phyloP scores from a whole-genome alignment of 1,140 invertebrate genomes.

The Lepidurus apus region DNA sequence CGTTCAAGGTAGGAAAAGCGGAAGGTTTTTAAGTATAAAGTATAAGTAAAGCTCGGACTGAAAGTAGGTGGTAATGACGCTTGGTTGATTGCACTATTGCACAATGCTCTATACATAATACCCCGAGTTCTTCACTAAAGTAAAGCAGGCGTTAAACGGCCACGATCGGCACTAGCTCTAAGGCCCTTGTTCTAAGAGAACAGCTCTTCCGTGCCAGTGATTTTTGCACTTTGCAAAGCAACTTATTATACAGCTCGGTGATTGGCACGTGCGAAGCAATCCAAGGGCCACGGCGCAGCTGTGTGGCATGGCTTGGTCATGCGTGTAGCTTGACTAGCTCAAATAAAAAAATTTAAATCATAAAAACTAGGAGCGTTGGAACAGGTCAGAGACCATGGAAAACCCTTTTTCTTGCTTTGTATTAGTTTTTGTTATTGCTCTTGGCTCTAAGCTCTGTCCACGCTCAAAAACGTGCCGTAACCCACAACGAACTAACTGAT shows the following conservation, averaged over 20 bases:
- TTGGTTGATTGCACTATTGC: conserved; percentile 3
- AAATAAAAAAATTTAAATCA: not conserved
- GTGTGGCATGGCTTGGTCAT: not conserved
- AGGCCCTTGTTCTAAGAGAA: not conserved
- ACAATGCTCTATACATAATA: conserved; percentile 8
- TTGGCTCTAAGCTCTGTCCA: not conserved
- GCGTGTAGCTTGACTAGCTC: conserved; percentile 8
- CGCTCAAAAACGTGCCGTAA: not conserved
- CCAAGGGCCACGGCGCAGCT: conserved; percentile 6
- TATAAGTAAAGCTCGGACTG: not conserved
- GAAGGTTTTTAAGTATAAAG: not conserved
- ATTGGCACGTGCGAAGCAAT: conserved; percentile 18
- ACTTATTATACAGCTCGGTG: conserved; percentile 2
- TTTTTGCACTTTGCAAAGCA: conserved; percentile 8
- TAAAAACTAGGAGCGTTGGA: not conserved
- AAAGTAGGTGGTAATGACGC: not conserved
- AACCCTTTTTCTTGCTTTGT: not conserved
- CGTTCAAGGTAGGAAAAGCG: not conserved
- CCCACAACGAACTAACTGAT: too few relatives aligned
- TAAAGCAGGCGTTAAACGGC: conserved; percentile 18
- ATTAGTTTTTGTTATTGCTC: not conserved
- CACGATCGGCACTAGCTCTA: not conserved
- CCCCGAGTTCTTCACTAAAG: not conserved
- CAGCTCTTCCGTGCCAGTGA: conserved; percentile 8
- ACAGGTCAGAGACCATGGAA: not conserved